Base-by-base conservation (phyloP, 1,140 invertebrate species). In the Samia ricini region DNA sequence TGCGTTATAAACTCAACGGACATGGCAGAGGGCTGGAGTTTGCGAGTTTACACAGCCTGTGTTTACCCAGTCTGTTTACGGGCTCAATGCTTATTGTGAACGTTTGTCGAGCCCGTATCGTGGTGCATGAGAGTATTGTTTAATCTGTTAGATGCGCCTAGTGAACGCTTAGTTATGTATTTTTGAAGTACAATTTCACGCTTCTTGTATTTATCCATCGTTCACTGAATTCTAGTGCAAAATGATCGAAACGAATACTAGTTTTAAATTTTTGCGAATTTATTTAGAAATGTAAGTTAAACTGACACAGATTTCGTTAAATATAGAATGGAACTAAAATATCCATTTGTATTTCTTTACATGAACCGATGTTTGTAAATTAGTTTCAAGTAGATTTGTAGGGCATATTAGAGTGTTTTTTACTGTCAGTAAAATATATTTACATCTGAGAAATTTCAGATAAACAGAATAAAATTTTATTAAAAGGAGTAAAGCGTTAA, bases 61-160 rank as follows among this genome's bases (percentile, higher is more conserved):
- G 74, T 83, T 85, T 83, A 69, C 76, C 51, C 70, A 74, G 71
- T 55, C 66, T 85, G 83, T 83, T 82, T 81, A 74, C 71, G 56
- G 65, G 66, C 56, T 64, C 72, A 50, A 69, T 74, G 80, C 79
- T 81, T 78, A 81, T 81, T 81, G 76, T 81, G 69, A 66, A 62
- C 71, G 60, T 42, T 56, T 69, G 67, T 29, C 62, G 65, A 66
- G 68, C 67, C 59, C 68, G 26, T 54, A 55, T 49, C 59, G 50
- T 33, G 60, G 60, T 61, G 59, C 57, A 60, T 55, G 69, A 63
- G 66, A 63, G 66, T 64, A 66, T 63, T 64, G 63, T 73, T 68
- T 74, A 64, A 74, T 69, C 64, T 67, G 64, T 61, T 58, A 64
- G 61, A 65, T 68, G 63, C 61, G 63, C 59, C 54, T 60, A 52